phyloP scores from a whole-genome alignment of 2,888 invertebrate genomes.

The Tetragonula carbonaria region DNA sequence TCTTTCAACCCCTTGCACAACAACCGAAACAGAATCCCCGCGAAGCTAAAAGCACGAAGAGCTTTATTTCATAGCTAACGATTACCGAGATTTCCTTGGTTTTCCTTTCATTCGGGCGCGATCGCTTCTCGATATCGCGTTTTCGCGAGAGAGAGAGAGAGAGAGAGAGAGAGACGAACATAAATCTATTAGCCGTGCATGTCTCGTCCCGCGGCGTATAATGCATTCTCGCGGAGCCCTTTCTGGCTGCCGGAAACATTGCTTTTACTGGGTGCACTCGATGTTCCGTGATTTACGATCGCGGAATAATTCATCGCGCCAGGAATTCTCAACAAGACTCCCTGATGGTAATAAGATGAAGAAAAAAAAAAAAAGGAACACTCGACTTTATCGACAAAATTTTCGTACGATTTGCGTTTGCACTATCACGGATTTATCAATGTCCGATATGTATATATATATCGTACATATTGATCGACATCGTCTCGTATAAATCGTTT shows the following conservation, averaged over 20 bases:
- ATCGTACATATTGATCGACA: neutral
- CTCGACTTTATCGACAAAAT: constrained; percentile 35
- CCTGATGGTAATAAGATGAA: constrained; percentile 24
- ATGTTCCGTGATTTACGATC: constrained; percentile 52
- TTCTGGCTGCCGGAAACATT: constrained; percentile 39
- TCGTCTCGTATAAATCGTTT: neutral
- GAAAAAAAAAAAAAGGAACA: neutral
- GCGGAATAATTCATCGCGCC: constrained; percentile 45
- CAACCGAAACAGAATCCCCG: neutral
- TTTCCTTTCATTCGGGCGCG: neutral
- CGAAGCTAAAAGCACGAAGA: neutral
- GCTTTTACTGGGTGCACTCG: constrained; percentile 42
- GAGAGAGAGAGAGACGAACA: neutral
- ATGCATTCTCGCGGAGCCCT: constrained; percentile 38
- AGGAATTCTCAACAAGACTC: neutral
- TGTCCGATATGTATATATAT: neutral
- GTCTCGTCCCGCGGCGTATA: constrained; percentile 33
- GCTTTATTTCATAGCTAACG: neutral
- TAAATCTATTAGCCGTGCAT: constrained; percentile 40
- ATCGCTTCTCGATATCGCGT: constrained; percentile 26
- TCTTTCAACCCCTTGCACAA: too few species aligned
- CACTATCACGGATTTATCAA: constrained; percentile 21
- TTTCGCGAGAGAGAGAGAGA: constrained; percentile 1
- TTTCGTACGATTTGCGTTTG: constrained; percentile 17
- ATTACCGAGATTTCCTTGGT: neutral